These are phyloP conservation scores for Zaprionus gabonicus DNA, from an alignment of 1,140 invertebrate genomes.

Conservation along the genomic window DNA sequence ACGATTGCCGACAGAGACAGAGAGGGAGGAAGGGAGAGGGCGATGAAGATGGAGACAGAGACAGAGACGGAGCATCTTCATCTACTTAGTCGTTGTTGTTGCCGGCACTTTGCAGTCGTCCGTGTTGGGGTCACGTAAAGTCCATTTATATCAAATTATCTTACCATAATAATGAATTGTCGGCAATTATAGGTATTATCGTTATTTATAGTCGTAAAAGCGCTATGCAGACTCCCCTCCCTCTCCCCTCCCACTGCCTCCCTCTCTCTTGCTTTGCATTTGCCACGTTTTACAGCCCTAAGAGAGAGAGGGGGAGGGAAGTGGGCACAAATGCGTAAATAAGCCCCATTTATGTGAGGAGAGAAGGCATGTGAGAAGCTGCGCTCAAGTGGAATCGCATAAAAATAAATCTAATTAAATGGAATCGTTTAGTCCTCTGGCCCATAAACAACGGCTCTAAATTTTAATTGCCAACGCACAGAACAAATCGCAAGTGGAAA, in stretches of 20 bases:
- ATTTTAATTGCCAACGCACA: conserved; percentile 58
- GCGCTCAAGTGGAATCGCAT: conserved; percentile 48
- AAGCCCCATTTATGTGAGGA: conserved; percentile 40
- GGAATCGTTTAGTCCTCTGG: conserved; percentile 56
- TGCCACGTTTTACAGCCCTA: conserved; percentile 7
- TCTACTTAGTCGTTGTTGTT: conserved; percentile 31
- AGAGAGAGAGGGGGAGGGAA: neutral
- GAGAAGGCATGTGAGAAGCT: conserved; percentile 8
- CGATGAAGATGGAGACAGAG: neutral
- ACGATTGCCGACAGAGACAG: conserved; percentile 38
- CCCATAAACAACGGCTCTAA: conserved; percentile 50
- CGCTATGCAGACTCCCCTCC: conserved; percentile 50
- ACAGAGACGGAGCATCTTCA: conserved; percentile 38
- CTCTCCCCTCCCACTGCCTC: neutral
- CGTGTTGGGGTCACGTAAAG: conserved; percentile 79
- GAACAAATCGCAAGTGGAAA: conserved; percentile 20
- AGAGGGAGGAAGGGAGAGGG: neutral
- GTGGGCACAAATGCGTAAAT: conserved; percentile 47
- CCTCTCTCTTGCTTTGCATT: conserved; percentile 40
- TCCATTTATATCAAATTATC: conserved; percentile 84
- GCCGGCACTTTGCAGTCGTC: conserved; percentile 37
- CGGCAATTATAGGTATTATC: conserved; percentile 84
- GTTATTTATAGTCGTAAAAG: conserved; percentile 82
- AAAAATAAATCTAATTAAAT: conserved; percentile 78
- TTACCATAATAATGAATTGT: conserved; percentile 84